Conservation (phyloP, 92 coral and sea anemone genomes). For the Siderastrea siderea region DNA sequence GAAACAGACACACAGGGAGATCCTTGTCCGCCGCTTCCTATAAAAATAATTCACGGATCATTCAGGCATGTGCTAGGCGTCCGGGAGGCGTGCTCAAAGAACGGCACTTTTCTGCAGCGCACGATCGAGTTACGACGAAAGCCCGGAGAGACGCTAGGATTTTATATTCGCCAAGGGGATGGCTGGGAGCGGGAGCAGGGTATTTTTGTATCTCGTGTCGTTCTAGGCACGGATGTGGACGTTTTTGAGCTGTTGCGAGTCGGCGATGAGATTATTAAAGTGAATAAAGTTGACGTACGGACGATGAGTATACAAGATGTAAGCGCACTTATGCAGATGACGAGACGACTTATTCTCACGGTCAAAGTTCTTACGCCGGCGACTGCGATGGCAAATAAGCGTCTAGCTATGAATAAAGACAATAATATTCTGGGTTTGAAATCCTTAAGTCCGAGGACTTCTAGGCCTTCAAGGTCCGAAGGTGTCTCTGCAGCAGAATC, state of each 20-base stretch:
- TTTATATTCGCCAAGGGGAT: constrained; percentile 99
- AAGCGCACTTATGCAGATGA: constrained; percentile 99
- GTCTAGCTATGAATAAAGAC: constrained; percentile 80
- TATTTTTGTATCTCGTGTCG: constrained; percentile 97
- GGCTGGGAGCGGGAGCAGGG: constrained; percentile 99
- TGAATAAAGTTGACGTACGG: constrained; percentile 97
- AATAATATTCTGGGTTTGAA: constrained; percentile 58
- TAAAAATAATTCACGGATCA: constrained; percentile 93
- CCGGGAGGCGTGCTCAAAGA: constrained; percentile 97
- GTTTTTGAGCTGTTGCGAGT: constrained; percentile 97
- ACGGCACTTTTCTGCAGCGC: constrained; percentile 97
- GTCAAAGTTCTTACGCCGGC: constrained; percentile 98
- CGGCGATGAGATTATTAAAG: constrained; percentile 96
- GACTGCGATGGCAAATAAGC: constrained; percentile 76
- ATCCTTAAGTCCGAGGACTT: constrained; percentile 61
- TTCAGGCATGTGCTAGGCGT: constrained; percentile 95
- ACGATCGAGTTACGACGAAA: constrained; percentile 94
- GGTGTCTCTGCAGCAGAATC: constrained; percentile 56
- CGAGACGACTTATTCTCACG: constrained; percentile 92
- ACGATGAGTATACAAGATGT: constrained; percentile 97
- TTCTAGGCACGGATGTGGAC: constrained; percentile 97
- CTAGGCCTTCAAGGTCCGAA: constrained; percentile 78
- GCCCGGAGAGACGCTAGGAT: constrained; percentile 98
- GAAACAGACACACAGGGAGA: constrained; percentile 97
- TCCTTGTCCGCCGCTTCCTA: constrained; percentile 95